Percentiles rank a stretch among this genome's conserved stretches.
Evolutionary conservation across 2,113 vertebrate species (phyloP).

Genomic region (Brachyhypopomus gauderio): DNA sequence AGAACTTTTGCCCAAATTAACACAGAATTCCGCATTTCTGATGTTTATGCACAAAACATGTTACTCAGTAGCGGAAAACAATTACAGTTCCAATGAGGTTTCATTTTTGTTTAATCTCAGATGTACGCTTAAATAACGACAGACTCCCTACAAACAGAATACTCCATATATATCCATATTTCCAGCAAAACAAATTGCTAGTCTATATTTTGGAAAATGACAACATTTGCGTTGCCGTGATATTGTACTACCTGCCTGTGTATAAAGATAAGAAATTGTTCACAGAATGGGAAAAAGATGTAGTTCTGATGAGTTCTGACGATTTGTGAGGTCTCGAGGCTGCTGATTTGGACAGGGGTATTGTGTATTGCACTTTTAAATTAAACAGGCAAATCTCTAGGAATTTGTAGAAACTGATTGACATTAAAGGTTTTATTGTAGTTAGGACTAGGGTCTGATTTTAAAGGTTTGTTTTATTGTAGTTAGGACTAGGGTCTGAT

Average conservation of each 20-base stretch:
- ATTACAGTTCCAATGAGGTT: constrained; percentile 6
- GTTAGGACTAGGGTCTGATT: no score
- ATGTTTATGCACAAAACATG: constrained; percentile 25
- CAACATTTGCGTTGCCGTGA: neutral
- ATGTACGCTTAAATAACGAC: constrained; percentile 35
- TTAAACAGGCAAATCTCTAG: neutral
- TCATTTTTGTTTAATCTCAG: constrained; percentile 28
- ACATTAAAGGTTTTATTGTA: neutral
- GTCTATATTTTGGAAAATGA: neutral
- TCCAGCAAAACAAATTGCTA: constrained; percentile 13
- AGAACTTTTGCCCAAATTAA: constrained; percentile 16
- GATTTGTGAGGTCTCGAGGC: neutral
- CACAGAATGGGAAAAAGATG: neutral
- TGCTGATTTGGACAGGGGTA: neutral
- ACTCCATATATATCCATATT: constrained; percentile 10
- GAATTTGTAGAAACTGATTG: neutral
- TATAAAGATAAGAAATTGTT: neutral
- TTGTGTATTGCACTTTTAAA: constrained; percentile 33
- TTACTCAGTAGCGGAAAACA: constrained; percentile 8
- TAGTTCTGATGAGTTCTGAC: neutral
- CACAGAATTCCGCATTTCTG: neutral
- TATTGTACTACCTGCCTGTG: neutral
- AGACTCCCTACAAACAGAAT: constrained; percentile 15
- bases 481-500: no score
- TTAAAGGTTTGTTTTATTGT: neutral